Conservation (phyloP, 1,140 invertebrate genomes). For the Scaptomyza graminum region DNA sequence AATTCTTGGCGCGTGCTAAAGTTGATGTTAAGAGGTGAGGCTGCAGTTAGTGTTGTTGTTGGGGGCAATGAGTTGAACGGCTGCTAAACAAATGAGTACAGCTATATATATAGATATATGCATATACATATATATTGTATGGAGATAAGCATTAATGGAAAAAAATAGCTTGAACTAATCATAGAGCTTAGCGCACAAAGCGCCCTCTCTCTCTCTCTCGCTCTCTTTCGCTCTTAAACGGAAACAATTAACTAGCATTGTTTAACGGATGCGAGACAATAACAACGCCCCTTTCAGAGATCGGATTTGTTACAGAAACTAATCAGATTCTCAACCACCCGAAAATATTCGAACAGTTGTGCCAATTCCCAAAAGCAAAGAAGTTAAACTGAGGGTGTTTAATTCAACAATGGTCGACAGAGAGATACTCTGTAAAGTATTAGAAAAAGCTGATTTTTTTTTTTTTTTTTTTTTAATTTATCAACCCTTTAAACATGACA, state of each 20-base stretch:
- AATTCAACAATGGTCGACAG: no score
- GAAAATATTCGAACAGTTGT: slow-evolving; percentile 34
- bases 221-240: slow-evolving; percentile 47
- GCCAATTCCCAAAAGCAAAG: slow-evolving; percentile 23
- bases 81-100: slow-evolving; percentile 5
- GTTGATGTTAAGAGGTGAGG: slow-evolving; percentile 29
- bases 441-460: no score
- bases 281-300: slow-evolving; percentile 9
- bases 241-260: slow-evolving; percentile 58
- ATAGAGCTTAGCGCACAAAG: slow-evolving; percentile 42
- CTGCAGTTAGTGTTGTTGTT: background rate
- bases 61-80: background rate
- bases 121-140: background rate
- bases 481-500: background rate
- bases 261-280: slow-evolving; percentile 40
- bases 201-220: background rate
- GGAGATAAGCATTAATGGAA: slow-evolving; percentile 31
- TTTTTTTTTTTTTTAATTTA: no score
- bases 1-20: slow-evolving; percentile 65
- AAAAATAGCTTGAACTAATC: slow-evolving; percentile 24
- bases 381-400: slow-evolving; percentile 1
- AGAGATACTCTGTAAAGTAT: background rate
- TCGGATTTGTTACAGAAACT: background rate
- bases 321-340: slow-evolving; percentile 8
- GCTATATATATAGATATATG: no score